Evolutionary conservation across 1,140 invertebrate genomes (phyloP), one percentile per base, ranked within the genome.

Genomic region (Maniola jurtina): DNA sequence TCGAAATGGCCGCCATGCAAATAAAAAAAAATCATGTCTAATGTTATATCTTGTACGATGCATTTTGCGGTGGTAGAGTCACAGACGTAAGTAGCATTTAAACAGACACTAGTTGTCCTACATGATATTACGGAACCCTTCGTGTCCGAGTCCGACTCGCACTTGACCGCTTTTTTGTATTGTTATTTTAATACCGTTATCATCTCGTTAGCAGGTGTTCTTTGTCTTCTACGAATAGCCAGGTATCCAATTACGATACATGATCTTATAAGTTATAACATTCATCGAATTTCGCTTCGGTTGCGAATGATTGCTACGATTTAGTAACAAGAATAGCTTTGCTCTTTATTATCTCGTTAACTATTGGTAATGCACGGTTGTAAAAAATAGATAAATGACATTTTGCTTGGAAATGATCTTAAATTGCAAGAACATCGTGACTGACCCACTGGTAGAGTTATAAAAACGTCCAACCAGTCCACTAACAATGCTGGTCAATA

Each of bases 201-300:
- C 71, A 75, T 82, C 71, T 81, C 66, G 73, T 79, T 81, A 81
- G 77, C 88, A 89, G 85, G 85, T 88, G 84, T 64, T 72, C 70
- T 74, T 75, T 76, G 72, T 71, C 57, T 73, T 70, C 60, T 64
- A 13, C 50, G 15, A 47, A 71, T 66, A 58, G 34, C 16, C 45
- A 60, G 57, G 47, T 33, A 70, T 67, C 64, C 68, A 64, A 67
- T 73, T 73, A 70, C 64, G 64, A 70, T 70, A 67, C 68, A 66
- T 61, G 34, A 63, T 67, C 48, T 64, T 48, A 5, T 6, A 45
- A 45, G 10, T 45, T 45, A 38, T 34, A 57, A 47, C 45, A 47
- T 48, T 68, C 60, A 52, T 59, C 35, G 38, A 48, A 61, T 63
- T 68, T 59, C 47, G 55, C 40, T 61, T 66, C 48, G 34, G 16